Conservation (phyloP, 2,888 invertebrate species). For the Sinhomidia bicolor region DNA sequence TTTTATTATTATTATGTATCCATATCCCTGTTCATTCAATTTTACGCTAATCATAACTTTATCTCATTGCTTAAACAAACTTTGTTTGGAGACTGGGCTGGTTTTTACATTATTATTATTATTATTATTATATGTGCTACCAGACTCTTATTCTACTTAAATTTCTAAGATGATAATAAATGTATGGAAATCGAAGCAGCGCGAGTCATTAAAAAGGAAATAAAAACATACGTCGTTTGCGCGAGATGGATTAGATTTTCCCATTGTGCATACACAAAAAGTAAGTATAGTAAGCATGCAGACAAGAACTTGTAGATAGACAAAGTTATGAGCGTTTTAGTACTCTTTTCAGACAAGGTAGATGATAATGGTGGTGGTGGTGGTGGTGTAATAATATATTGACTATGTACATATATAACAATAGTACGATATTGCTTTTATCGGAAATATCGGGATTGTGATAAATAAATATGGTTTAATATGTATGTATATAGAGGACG, state of each 20-base stretch:
- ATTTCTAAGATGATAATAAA: no score
- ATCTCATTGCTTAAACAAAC: constrained; percentile 9
- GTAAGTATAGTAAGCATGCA: not conserved
- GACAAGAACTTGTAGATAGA: no score
- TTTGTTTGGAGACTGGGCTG: not conserved
- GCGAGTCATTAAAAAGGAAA: not conserved
- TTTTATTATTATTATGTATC: not conserved
- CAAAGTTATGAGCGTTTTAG: no score
- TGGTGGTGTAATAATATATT: no score
- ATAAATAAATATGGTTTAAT: no score
- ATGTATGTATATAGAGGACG: no score
- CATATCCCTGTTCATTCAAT: constrained; percentile 42
- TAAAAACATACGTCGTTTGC: not conserved
- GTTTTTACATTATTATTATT: no score
- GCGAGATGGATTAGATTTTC: not conserved
- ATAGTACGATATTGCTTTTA: not conserved
- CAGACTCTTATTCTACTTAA: no score
- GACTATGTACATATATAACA: no score
- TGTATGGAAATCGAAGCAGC: not conserved
- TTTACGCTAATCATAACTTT: constrained; percentile 57
- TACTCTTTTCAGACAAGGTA: not conserved
- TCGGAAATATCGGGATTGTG: not conserved
- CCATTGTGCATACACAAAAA: no score
- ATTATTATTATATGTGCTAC: no score
- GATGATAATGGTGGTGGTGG: not conserved